These are phyloP conservation scores for Denticeps clupeoides DNA, from an alignment of 2,797 vertebrate species.

Conservation along the genomic window DNA sequence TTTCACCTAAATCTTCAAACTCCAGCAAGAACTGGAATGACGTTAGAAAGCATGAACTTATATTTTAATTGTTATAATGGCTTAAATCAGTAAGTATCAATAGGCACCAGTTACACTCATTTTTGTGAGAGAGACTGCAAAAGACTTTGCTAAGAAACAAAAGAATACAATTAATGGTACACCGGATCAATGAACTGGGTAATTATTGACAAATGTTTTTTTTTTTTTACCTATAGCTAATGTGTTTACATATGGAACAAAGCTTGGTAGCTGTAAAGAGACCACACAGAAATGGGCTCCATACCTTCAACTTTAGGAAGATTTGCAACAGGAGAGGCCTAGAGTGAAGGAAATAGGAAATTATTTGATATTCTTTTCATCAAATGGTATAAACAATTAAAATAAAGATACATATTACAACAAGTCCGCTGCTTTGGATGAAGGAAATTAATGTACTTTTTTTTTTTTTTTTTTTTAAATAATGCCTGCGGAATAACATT, in stretches of 20 bases:
- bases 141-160: neutral
- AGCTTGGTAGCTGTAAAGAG: neutral
- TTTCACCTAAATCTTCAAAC: too few relatives aligned
- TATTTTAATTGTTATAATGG: too few relatives aligned
- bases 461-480: too few relatives aligned
- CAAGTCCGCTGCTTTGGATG: too few relatives aligned
- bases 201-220: constrained; percentile 1
- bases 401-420: too few relatives aligned
- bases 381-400: too few relatives aligned
- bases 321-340: constrained; percentile 56
- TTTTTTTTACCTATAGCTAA: neutral
- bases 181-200: neutral
- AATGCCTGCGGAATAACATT: too few relatives aligned
- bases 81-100: too few relatives aligned
- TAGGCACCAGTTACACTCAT: neutral
- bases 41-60: too few relatives aligned
- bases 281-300: neutral
- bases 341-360: constrained; percentile 45
- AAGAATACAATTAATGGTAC: neutral
- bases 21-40: too few relatives aligned
- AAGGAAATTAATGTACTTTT: too few relatives aligned
- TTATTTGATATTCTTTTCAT: too few relatives aligned
- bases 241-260: neutral
- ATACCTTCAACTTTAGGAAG: constrained; percentile 73
- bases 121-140: neutral